Evolutionary conservation across 1,140 invertebrate species (phyloP).

Genomic region (Drosophila guanche): DNA sequence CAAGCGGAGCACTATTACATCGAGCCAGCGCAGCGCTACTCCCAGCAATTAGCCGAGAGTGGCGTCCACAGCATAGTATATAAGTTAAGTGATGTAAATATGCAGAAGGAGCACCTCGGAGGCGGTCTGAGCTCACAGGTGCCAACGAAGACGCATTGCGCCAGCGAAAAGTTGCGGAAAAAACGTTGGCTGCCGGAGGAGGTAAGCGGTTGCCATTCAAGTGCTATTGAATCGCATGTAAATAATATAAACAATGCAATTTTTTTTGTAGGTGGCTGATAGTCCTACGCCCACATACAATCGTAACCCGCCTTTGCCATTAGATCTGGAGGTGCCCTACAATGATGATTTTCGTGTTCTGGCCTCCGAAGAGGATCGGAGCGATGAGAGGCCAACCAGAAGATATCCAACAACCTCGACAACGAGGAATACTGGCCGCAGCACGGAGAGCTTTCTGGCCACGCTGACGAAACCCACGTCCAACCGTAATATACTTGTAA

Average conservation of each 20-base stretch:
- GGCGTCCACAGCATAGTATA: conserved; percentile 92
- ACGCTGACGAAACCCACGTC: conserved; percentile 71
- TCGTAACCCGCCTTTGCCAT: conserved; percentile 86
- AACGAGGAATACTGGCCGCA: conserved; percentile 58
- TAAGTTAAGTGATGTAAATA: conserved; percentile 90
- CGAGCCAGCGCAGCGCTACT: conserved; percentile 92
- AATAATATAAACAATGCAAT: conserved; percentile 27
- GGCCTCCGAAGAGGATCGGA: conserved; percentile 65
- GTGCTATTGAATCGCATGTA: background rate
- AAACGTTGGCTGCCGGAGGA: conserved; percentile 84
- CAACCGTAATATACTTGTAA: conserved; percentile 83
- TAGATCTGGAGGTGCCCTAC: conserved; percentile 87
- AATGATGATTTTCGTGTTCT: conserved; percentile 85
- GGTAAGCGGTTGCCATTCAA: conserved; percentile 35
- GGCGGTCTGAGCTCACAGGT: conserved; percentile 49
- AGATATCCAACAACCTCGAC: conserved; percentile 46
- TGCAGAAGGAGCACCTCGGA: conserved; percentile 74
- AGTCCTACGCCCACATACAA: conserved; percentile 83
- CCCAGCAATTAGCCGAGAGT: conserved; percentile 84
- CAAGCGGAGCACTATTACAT: conserved; percentile 91
- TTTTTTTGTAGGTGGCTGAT: conserved; percentile 73
- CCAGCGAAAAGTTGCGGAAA: conserved; percentile 72
- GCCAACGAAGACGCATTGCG: conserved; percentile 73
- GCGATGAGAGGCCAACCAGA: conserved; percentile 41
- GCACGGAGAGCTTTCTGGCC: conserved; percentile 68